Evolutionary conservation across 64 coral and sea anemone species (phyloP), one percentile per base, ranked within the genome.

Genomic region (Montipora capricornis): DNA sequence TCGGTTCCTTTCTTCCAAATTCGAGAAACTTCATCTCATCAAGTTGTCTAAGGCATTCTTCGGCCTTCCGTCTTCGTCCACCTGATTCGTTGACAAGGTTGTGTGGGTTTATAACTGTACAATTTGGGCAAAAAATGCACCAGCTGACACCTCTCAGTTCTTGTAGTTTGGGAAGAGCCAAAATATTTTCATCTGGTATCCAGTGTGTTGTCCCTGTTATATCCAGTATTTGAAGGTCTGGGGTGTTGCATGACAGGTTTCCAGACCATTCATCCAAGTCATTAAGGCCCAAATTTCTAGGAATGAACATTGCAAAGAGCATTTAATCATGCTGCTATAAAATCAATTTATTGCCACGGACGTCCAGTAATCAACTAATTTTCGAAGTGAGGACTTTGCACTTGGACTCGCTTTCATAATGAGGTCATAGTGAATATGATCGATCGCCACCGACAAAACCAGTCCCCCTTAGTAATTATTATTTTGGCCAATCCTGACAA

Each of bases 121-220:
- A 96, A 20, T 96, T 96, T 46, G 52, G 22, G 50, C 95, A 96
- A 83, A 96, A 96, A 57, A 64, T 89, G 80, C 95, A 93, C 95
- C 91, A 96, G 22, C 91, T 93, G 20, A 96, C 91, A 4, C 95
- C 95, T 70, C 78, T 84, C 22, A 96, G 89, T 60, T 96, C 80
- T 37, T 87, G 53, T 5, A 96, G 88, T 5, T 69, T 96, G 5
- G 80, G 81, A 50, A 96, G 91, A 29, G 61, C 71, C 64, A 96
- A 80, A 26, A 96, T 88, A 49, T 68, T 60, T 44, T 80, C 81
- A 85, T 90, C 88, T 17, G 95, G 95, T 10, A 89, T 70, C 73
- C 92, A 96, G 58, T 74, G 37, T 17, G 93, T 93, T 62, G 92
- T 92, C 44, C 77, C 88, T 14, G 91, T 90, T n/a, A 96, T 83